Conservation (phyloP, 2,888 invertebrate species). For the Caenorhabditis zanzibari region DNA sequence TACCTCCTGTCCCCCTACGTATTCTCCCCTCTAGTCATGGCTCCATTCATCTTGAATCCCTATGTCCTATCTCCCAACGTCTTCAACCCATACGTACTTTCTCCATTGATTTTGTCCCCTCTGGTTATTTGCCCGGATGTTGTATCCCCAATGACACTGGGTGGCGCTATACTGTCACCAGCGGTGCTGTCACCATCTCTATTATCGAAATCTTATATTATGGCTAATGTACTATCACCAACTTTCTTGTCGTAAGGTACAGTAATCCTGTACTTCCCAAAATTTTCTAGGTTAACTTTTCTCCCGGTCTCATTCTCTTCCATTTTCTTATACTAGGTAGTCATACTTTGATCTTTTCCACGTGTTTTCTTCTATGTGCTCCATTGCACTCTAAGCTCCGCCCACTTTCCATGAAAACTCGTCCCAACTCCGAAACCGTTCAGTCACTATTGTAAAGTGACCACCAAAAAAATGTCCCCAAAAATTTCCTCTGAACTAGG, state of each 20-base stretch:
- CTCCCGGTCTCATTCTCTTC: conserved; percentile 8
- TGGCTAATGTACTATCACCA: conserved; percentile 80
- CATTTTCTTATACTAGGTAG: not conserved
- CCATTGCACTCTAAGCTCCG: conserved; percentile 8
- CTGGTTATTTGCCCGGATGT: conserved; percentile 71
- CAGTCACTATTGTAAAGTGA: conserved; percentile 7
- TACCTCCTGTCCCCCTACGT: conserved; percentile 76
- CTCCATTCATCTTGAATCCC: conserved; percentile 78
- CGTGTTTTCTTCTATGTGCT: conserved; percentile 3
- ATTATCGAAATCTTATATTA: conserved; percentile 75
- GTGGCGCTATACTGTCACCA: conserved; percentile 79
- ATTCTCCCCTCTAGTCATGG: conserved; percentile 74
- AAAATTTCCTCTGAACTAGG: not conserved
- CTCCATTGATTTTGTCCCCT: conserved; percentile 74
- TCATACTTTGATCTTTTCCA: not conserved
- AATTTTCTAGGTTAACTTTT: conserved; percentile 24
- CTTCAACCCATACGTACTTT: conserved; percentile 80
- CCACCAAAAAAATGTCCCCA: conserved; percentile 10
- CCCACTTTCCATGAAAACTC: not conserved
- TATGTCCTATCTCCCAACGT: conserved; percentile 78
- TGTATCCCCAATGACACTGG: conserved; percentile 72
- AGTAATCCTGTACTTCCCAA: not conserved
- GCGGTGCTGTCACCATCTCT: conserved; percentile 79
- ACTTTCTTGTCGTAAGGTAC: conserved; percentile 70
- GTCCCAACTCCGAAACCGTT: too few species aligned